Percentiles rank a stretch among this genome's conserved stretches.
Evolutionary conservation across 2,797 vertebrate species (phyloP).

Genomic region (Esox lucius): DNA sequence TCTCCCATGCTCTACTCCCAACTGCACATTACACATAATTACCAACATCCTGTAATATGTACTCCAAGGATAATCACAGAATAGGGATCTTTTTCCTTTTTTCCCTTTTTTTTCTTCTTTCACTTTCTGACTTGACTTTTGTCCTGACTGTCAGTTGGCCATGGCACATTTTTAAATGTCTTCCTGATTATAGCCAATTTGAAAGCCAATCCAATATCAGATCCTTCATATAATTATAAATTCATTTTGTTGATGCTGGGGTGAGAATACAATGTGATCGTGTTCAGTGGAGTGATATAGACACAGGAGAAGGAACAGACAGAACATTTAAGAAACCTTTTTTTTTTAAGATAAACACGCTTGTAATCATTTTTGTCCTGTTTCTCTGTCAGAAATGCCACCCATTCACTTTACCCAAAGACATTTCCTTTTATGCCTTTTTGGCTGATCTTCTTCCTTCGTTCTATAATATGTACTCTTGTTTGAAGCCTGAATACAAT

Average conservation of each 20-base stretch:
- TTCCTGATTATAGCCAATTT: background rate
- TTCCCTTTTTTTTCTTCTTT: background rate
- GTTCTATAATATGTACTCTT: background rate
- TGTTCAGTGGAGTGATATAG: background rate
- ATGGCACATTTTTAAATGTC: background rate
- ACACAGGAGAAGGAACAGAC: background rate
- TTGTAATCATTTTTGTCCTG: background rate
- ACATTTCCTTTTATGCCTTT: background rate
- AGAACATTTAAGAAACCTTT: no score
- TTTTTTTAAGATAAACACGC: background rate
- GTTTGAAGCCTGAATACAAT: background rate
- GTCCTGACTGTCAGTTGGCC: background rate
- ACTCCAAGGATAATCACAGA: constrained; percentile 9
- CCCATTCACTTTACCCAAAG: background rate
- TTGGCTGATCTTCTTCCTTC: background rate
- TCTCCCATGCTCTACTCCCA: constrained; percentile 1
- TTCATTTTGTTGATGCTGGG: background rate
- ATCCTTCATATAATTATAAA: background rate
- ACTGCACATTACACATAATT: constrained; percentile 21
- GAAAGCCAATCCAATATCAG: background rate
- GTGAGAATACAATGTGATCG: background rate
- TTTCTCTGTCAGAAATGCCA: background rate
- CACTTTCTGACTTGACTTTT: background rate
- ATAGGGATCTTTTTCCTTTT: background rate
- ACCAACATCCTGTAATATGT: constrained; percentile 13